Conservation (phyloP, 2,797 vertebrate genomes). For the Enteromius anoplus region DNA sequence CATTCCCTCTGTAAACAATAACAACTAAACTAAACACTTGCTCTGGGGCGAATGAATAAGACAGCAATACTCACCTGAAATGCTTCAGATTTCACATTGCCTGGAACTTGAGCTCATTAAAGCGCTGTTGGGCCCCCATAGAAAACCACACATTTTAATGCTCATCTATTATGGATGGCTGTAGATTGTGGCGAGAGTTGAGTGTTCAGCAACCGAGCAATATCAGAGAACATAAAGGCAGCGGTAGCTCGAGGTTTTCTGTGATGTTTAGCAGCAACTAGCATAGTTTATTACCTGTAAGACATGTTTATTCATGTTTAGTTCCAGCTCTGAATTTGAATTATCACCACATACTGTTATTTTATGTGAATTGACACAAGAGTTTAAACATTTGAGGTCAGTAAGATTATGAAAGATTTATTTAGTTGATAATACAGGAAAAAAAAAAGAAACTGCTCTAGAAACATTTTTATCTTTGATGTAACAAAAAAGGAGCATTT, state of each 20-base stretch:
- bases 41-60: constrained; percentile 49
- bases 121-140: not conserved
- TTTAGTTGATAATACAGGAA: not conserved
- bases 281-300: not conserved
- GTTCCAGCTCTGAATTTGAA: not conserved
- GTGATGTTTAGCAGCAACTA: not conserved
- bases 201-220: constrained; percentile 17
- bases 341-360: not conserved
- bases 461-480: not conserved
- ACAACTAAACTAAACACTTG: constrained; percentile 53
- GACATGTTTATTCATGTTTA: not conserved
- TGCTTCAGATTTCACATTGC: constrained; percentile 15
- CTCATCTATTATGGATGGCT: constrained; percentile 72
- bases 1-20: constrained; percentile 51
- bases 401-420: not conserved
- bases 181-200: constrained; percentile 57
- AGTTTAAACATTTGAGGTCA: not conserved
- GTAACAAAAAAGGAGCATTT: no score
- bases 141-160: constrained; percentile 55
- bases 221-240: constrained; percentile 5
- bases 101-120: constrained; percentile 30
- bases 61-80: constrained; percentile 50
- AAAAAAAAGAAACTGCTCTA: not conserved
- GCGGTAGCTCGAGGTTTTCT: not conserved
- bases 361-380: not conserved